Evolutionary conservation across 92 coral and sea anemone genomes (phyloP).

Genomic region (Pocillopora grandis): DNA sequence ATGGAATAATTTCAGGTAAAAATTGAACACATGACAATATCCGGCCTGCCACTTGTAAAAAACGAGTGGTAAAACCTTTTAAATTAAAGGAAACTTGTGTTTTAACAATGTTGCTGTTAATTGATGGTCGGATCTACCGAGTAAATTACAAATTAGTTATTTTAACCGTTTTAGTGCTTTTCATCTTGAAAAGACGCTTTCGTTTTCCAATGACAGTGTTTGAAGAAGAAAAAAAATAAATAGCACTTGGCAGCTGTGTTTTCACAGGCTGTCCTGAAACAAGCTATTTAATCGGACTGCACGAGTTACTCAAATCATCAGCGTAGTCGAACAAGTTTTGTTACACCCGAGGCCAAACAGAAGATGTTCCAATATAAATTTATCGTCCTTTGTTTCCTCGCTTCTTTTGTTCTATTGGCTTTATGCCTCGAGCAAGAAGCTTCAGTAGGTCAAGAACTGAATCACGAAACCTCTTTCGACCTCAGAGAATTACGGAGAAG

Average conservation of each 20-base stretch:
- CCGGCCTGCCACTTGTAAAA: neutral
- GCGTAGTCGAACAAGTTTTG: neutral
- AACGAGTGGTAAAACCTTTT: conserved; percentile 5
- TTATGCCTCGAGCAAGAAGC: neutral
- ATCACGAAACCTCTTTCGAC: neutral
- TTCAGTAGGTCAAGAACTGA: no score
- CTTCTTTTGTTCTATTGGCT: neutral
- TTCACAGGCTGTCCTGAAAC: neutral
- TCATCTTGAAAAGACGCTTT: conserved; percentile 7
- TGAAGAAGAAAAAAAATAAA: neutral
- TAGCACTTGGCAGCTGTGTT: conserved; percentile 25
- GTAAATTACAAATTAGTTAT: neutral
- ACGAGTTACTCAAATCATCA: neutral
- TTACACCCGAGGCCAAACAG: no score
- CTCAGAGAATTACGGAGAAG: neutral
- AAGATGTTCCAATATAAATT: conserved; percentile 3
- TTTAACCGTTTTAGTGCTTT: neutral
- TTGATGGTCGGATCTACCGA: neutral
- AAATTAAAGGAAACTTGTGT: neutral
- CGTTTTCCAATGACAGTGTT: neutral
- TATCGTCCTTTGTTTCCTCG: neutral
- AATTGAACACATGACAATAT: neutral
- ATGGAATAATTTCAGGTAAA: no score
- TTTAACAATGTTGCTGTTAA: conserved; percentile 15
- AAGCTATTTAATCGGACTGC: neutral